Base-by-base conservation (phyloP, 2,113 vertebrate species). In the Cheilinus undulatus region DNA sequence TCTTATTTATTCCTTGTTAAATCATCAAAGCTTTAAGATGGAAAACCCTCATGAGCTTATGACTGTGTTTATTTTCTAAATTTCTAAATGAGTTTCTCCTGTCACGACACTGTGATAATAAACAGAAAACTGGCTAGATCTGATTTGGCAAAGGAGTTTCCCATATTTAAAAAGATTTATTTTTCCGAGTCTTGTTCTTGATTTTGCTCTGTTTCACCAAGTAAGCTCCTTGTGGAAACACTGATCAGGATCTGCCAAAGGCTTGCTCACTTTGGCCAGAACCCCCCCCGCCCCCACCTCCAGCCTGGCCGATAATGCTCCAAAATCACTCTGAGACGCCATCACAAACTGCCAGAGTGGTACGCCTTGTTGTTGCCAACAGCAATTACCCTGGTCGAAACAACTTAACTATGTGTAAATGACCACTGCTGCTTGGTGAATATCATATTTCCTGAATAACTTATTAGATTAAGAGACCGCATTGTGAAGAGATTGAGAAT, bases 321-420 rank as follows among this genome's bases (percentile, higher is more conserved):
- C 70, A 43, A 78, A 83, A 82, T 85, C 65, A 28, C 52, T 76
- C 56, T 67, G 38, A 59, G 69, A 80, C 56, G 56, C 71, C 72
- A 80, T 80, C 78, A 23, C 71, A 67, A 86, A 78, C 76, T 69
- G 64, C 69, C 68, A 11, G 24, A 83, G 83, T 12, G 46, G 73
- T 71, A 62, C 48, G 36, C 72, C 38, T 69, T 76, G 69, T 73
- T 81, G 76, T 89, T 88, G 85, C 88, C 88, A 92, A 69, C 51
- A 74, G 67, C 89, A 83, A 90, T 92, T 89, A 88, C 78, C 51
- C 24, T 28, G 28, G 59, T 85, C 69, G 84, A 80, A 89, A 87
- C 80, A 88, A 85, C 73, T 73, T 88, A 87, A 88, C 83, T 86
- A 73, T 75, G 76, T 89, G 80, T 89, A 90, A 88, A 90, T 85